Base-by-base conservation (phyloP, 2,888 invertebrate species). In the Thymelicus acteon region DNA sequence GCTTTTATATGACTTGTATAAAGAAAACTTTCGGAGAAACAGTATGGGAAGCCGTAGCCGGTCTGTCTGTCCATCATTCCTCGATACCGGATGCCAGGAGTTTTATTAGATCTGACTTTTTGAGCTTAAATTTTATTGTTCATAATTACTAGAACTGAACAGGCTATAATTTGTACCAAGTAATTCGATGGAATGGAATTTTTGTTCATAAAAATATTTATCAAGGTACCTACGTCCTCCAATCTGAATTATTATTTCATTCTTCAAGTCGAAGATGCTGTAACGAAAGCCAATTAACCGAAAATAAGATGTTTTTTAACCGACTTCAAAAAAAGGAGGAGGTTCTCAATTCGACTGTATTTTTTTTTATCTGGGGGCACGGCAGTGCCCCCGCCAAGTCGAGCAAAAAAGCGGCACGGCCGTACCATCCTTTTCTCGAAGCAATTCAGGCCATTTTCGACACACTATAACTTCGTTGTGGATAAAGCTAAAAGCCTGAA, bases 1-100 rank as follows among this genome's bases (percentile, higher is more conserved):
- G 15, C 24, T 48, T 60, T 58, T 60, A 66, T 57, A 31, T 60
- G 40, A 60, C 67, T 60, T 60, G 62, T 47, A 68, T 52, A 62
- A 62, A 10, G 13, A 13, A 68, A 47, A 40, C 37, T 31, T 68
- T 68, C 62, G 47, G n/a, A 62, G 68, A 62, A 68, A 44, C 68
- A 62, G 47, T 62, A 62, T 37, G 24, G 12, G 54, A n/a, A 62
- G 12, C 60, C n/a, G 19, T 19, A 19, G 19, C 61, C 7, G 7
- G 10, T 12, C 12, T 12, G 44, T 4, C 10, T 44, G 44, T 66
- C 15, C 39, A 52, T 15, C 58, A 52, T 61, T 60, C 39, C 60
- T 67, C 13, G 40, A 12, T 13, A 19, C 31, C 47, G 61, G 49
- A 62, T 57, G 62, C 47, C 44, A 54, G 12, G 54, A 54, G 62